Percentiles rank a stretch among this genome's conserved stretches.
These are phyloP conservation scores for Piliocolobus tephrosceles DNA, from an alignment of 2,113 vertebrate genomes.

Conservation along the genomic window DNA sequence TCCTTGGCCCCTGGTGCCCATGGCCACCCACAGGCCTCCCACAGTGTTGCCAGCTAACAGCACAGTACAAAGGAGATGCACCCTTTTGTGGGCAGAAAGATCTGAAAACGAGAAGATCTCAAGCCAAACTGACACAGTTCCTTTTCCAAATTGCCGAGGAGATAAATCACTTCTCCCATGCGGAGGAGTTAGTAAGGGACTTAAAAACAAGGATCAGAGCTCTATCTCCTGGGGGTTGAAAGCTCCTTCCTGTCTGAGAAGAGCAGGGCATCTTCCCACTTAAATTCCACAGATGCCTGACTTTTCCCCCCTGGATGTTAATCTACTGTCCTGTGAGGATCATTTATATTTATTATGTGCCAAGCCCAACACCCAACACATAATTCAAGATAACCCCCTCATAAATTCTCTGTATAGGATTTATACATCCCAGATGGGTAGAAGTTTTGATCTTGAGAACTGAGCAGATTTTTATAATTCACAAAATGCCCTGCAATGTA, in stretches of 20 bases:
- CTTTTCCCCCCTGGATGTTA: slow-evolving; percentile 34
- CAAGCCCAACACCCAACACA: slow-evolving; percentile 63
- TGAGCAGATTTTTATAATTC: slow-evolving; percentile 64
- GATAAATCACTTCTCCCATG: neutral
- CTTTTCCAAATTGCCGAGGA: neutral
- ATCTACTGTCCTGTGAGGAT: slow-evolving; percentile 69
- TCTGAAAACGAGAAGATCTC: neutral
- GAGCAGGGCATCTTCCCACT: slow-evolving; percentile 30
- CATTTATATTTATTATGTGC: slow-evolving; percentile 71
- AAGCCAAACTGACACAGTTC: neutral
- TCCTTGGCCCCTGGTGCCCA: neutral
- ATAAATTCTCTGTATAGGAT: slow-evolving; percentile 62
- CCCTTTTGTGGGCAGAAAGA: neutral
- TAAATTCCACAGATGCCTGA: slow-evolving; percentile 68
- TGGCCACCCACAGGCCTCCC: neutral
- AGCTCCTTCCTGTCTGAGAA: neutral
- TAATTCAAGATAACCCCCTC: slow-evolving; percentile 73
- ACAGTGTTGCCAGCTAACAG: neutral
- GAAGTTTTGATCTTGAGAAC: slow-evolving; percentile 66
- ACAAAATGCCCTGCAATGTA: neutral
- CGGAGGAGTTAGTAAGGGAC: neutral
- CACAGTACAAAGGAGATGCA: neutral
- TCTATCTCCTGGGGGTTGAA: neutral
- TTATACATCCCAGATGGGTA: slow-evolving; percentile 72
- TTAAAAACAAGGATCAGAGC: neutral